Base-by-base conservation (phyloP, 1,140 invertebrate genomes). In the Vanessa tameamea region DNA sequence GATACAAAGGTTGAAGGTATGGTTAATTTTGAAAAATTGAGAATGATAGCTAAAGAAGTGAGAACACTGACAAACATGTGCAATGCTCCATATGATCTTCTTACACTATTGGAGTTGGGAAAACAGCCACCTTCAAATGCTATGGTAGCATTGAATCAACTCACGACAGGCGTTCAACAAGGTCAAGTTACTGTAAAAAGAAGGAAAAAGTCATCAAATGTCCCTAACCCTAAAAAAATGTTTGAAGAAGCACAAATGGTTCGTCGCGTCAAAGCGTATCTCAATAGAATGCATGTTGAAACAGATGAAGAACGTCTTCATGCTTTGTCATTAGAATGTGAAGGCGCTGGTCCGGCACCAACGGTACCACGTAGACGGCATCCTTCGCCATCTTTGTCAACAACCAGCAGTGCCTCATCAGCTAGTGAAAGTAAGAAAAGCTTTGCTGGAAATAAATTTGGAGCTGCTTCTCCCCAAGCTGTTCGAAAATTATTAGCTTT, bases 231-330 rank as follows among this genome's bases (percentile, higher is more conserved):
- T 51, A 99, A 99, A 93, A 99, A 99, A 91, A 99, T 99, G 98
- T 99, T 98, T 92, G 98, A 99, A 92, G 98, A 99, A 94, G 98
- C 98, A 31, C 98, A 99, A 93, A 99, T 99, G 98, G 97, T 98
- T 16, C 94, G 98, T 9, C 94, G 98, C 61, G 98, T 99, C 0
- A 99, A 99, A 89, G 97, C 98, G 0, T 99, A 99, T 92, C 93
- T 99, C 47, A 96, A 96, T 57, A 97, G 98, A 83, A 96, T 99
- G 94, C 96, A 98, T 84, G 97, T 98, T 1, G 96, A 97, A 73
- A 97, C 96, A 13, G 97, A 99, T 89, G 99, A 99, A 91, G 96
- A 97, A 77, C 95, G 96, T 77, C 92, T 99, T 64, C 97, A 98
- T 78, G 95, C 95, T 61, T 93, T 99, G 79, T 99, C 98, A 1